These are phyloP conservation scores for Rhamnusium bicolor DNA, from an alignment of 2,888 invertebrate genomes.

Conservation along the genomic window DNA sequence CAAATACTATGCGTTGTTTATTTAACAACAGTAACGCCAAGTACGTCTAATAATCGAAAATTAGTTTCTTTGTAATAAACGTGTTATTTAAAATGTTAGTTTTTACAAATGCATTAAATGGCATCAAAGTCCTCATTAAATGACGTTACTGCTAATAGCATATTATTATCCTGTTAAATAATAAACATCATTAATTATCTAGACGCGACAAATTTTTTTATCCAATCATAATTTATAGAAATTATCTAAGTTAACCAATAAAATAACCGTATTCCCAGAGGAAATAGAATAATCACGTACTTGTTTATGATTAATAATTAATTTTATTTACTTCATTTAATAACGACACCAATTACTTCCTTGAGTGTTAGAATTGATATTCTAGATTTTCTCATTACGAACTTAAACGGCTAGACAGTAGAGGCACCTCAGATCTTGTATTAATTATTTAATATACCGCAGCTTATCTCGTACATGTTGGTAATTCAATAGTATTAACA, in stretches of 20 bases:
- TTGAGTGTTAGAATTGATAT: background rate
- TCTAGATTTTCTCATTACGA: conserved; percentile 13
- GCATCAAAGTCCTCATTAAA: conserved; percentile 3
- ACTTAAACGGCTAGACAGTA: background rate
- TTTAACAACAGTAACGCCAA: too few species aligned
- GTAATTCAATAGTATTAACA: background rate
- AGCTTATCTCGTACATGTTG: background rate
- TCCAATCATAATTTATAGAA: background rate
- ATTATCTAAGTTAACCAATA: background rate
- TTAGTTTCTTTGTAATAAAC: background rate
- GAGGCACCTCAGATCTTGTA: conserved; percentile 5
- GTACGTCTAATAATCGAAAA: too few species aligned
- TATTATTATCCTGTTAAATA: conserved; percentile 21
- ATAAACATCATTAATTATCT: conserved; percentile 16
- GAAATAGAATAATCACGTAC: conserved; percentile 22
- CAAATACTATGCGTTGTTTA: too few species aligned
- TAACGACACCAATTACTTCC: conserved; percentile 20
- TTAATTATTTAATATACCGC: background rate
- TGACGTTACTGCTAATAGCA: background rate
- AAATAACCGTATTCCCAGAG: conserved; percentile 25
- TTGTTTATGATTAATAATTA: conserved; percentile 26
- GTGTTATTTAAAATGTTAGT: background rate
- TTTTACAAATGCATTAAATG: conserved; percentile 4
- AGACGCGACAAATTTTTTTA: conserved; percentile 13
- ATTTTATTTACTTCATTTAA: conserved; percentile 10